Evolutionary conservation across 2,113 vertebrate species (phyloP).

Genomic region (Phaethornis superciliosus): DNA sequence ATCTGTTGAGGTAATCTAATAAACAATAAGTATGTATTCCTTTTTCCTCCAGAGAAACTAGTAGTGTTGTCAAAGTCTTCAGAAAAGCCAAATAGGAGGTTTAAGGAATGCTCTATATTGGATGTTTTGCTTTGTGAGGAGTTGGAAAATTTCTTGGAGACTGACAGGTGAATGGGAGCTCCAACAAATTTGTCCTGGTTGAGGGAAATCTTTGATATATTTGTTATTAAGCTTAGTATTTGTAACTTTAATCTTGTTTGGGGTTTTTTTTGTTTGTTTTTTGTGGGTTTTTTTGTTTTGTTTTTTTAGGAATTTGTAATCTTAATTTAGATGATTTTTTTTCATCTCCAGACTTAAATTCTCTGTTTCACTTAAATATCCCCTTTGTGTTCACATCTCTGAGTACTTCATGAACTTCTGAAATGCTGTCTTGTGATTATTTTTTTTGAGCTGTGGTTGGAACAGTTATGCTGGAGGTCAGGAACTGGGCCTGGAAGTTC

Average conservation of each 20-base stretch:
- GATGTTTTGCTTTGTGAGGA: not conserved
- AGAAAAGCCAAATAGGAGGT: not conserved
- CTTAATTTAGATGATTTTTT: not conserved
- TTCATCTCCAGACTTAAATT: not conserved
- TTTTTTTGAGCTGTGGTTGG: not conserved
- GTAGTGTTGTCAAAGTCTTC: not conserved
- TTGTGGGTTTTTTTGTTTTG: too few relatives aligned
- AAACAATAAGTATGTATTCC: not conserved
- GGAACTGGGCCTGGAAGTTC: not conserved
- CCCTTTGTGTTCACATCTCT: not conserved
- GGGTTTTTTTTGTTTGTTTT: too few relatives aligned
- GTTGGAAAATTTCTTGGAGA: not conserved
- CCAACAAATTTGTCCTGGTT: not conserved
- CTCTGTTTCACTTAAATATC: not conserved
- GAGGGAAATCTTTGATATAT: not conserved
- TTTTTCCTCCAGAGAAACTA: not conserved
- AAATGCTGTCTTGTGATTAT: not conserved
- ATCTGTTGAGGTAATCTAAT: not conserved
- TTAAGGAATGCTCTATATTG: not conserved
- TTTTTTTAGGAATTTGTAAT: not conserved
- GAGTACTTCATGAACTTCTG: not conserved
- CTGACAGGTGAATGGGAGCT: not conserved
- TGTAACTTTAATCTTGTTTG: not conserved
- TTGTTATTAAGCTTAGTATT: not conserved
- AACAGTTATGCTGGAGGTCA: not conserved